These are phyloP conservation scores for Bradypodion pumilum DNA, from an alignment of 2,797 vertebrate species.

Conservation along the genomic window DNA sequence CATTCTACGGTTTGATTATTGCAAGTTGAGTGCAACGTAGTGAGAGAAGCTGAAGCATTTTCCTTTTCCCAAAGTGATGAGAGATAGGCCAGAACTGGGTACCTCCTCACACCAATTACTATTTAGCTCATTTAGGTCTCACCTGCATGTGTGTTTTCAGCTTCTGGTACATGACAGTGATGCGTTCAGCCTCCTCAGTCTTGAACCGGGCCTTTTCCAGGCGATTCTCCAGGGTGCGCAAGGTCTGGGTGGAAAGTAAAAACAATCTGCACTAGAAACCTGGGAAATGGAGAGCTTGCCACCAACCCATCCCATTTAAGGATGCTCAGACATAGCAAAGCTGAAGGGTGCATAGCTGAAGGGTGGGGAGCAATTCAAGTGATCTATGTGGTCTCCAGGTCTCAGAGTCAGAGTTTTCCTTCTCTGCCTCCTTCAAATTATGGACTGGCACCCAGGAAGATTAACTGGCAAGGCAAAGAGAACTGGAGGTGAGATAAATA, in stretches of 20 bases:
- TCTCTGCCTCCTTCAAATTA: background rate
- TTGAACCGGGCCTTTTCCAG: constrained; percentile 87
- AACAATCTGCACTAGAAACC: background rate
- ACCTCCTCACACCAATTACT: background rate
- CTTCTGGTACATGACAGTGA: constrained; percentile 79
- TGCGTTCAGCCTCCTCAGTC: constrained; percentile 79
- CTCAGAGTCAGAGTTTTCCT: background rate
- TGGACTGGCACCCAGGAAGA: background rate
- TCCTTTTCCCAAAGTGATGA: background rate
- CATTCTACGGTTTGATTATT: background rate
- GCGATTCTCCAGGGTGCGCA: constrained; percentile 83
- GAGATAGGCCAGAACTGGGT: background rate
- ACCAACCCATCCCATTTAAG: background rate
- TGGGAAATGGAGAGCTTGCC: background rate
- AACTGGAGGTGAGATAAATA: background rate
- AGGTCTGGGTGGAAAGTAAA: constrained; percentile 65
- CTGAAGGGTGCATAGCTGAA: background rate
- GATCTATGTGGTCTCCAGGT: background rate
- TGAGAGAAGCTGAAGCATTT: background rate
- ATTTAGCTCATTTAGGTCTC: background rate
- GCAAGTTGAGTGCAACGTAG: background rate
- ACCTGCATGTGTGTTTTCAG: constrained; percentile 86
- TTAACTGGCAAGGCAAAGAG: background rate
- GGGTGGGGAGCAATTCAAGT: too few relatives aligned
- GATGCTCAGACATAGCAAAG: background rate